A percentile compares a stretch with the other conserved stretches of the same genome.
Evolutionary conservation across 2,888 invertebrate genomes (phyloP).

Genomic region (Cyclophora albipunctata): DNA sequence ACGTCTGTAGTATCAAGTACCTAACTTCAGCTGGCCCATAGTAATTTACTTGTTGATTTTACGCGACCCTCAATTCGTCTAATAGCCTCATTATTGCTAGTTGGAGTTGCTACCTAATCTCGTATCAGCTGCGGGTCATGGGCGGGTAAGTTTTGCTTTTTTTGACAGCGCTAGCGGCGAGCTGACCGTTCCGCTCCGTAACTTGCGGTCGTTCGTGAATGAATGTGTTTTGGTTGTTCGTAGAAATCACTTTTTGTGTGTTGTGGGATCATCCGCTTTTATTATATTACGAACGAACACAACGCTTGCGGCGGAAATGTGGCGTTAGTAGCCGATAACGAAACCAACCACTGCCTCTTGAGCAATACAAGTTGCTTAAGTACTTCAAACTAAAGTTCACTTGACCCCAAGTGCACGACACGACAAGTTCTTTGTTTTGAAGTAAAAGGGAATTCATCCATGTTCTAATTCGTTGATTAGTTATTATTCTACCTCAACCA

Average conservation of each 20-base stretch:
- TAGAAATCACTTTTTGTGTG: slow-evolving; percentile 45
- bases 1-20: too few species aligned
- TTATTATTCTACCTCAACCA: slow-evolving; percentile 33
- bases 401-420: too few species aligned
- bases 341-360: slow-evolving; percentile 47
- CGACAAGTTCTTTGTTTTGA: slow-evolving; percentile 41
- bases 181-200: slow-evolving; percentile 39
- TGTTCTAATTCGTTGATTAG: slow-evolving; percentile 33
- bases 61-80: too few species aligned
- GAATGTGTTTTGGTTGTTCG: slow-evolving; percentile 49
- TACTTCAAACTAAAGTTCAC: too few species aligned
- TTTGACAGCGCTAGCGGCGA: slow-evolving; percentile 32
- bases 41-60: too few species aligned
- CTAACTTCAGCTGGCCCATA: too few species aligned
- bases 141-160: slow-evolving; percentile 38
- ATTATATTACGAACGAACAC: slow-evolving; percentile 5
- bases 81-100: too few species aligned
- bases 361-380: slow-evolving; percentile 24
- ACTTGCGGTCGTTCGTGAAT: slow-evolving; percentile 53
- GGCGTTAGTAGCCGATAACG: slow-evolving; percentile 35
- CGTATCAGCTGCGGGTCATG: slow-evolving; percentile 22
- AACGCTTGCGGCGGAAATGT: slow-evolving; percentile 40
- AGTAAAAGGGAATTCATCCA: slow-evolving; percentile 39
- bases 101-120: neutral
- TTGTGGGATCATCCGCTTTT: slow-evolving; percentile 29